These are phyloP conservation scores for Morpho helenor DNA, from an alignment of 2,888 invertebrate species.

Conservation along the genomic window DNA sequence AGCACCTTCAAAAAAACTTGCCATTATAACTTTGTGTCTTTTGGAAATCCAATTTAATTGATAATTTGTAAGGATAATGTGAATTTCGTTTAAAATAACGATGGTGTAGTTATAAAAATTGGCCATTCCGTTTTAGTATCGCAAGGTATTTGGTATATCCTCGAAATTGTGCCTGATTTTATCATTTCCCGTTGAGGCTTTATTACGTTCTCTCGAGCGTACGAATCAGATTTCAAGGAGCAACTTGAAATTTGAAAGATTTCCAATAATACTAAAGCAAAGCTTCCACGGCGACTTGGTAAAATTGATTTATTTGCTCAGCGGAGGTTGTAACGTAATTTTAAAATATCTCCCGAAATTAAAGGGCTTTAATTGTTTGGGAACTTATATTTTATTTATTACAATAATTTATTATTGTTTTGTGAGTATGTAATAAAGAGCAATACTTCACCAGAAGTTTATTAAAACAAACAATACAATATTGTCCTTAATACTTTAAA, in stretches of 20 bases:
- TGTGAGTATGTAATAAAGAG: constrained; percentile 13
- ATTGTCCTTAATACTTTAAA: no score
- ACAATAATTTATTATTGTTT: constrained; percentile 17
- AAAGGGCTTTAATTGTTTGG: constrained; percentile 17
- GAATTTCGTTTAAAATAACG: constrained; percentile 47
- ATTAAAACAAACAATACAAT: no score
- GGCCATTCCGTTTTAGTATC: constrained; percentile 45
- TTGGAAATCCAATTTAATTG: constrained; percentile 36
- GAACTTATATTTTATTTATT: constrained; percentile 23
- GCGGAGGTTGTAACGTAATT: constrained; percentile 59
- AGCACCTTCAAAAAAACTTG: no score
- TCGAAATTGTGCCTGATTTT: constrained; percentile 61
- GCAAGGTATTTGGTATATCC: constrained; percentile 43
- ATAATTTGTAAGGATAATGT: constrained; percentile 55
- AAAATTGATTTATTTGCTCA: constrained; percentile 62
- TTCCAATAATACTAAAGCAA: constrained; percentile 25
- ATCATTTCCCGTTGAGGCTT: constrained; percentile 29
- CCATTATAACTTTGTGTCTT: constrained; percentile 12
- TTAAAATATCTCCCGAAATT: constrained; percentile 20
- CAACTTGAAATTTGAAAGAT: constrained; percentile 17
- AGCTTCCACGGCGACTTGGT: constrained; percentile 38
- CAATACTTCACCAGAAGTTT: constrained; percentile 11
- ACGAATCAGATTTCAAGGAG: constrained; percentile 17
- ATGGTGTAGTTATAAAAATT: constrained; percentile 51
- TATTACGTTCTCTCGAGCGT: constrained; percentile 14